Base-by-base conservation (phyloP, 2,797 vertebrate species). In the Acrossocheilus fasciatus region DNA sequence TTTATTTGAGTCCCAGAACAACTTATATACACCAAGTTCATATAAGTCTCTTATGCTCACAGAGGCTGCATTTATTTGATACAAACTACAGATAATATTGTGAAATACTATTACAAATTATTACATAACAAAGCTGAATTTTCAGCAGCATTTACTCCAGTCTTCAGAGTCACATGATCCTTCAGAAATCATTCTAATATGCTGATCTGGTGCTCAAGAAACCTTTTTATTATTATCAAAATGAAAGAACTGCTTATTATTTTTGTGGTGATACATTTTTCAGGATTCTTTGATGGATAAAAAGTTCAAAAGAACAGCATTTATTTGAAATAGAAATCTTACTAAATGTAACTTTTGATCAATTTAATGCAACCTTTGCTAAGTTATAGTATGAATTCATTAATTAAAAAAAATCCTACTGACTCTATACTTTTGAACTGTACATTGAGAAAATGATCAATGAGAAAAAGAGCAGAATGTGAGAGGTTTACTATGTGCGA, bases 401-500 rank as follows among this genome's bases (percentile, higher is more conserved):
- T 36, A 1, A 18, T 23, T 14, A 7, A 6, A 11, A 20, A 34
- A 20, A 47, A 26, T 4, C 6, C 0, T 11, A 52, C 45, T n/a
- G 6, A 47, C 3, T n/a, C n/a, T 47, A 14, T 26, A 18, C 34
- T 18, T 62, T 41, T n/a, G 6, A 57, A 78, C 7, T 9, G n/a
- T 26, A 62, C 14, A 43, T 30, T 57, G 4, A 59, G 18, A 73
- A 62, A 59, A 26, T 6, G 26, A 43, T 26, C 26, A 62, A 23
- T 66, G 59, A 39, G 59, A 78, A 6, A 17, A 10, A 64, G 39
- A 57, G 23, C 47, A 54, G n/a, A 78, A 39, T 1, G 20, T 30
- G 68, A 81, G 77, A 45, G 17, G 70, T 72, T 88, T 34, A 39
- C 26, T 82, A 66, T 78, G 39, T 72, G 57, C 57, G 74, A 70